These are phyloP conservation scores for Drosophila murphyi DNA, from an alignment of 1,140 invertebrate genomes.

Conservation along the genomic window DNA sequence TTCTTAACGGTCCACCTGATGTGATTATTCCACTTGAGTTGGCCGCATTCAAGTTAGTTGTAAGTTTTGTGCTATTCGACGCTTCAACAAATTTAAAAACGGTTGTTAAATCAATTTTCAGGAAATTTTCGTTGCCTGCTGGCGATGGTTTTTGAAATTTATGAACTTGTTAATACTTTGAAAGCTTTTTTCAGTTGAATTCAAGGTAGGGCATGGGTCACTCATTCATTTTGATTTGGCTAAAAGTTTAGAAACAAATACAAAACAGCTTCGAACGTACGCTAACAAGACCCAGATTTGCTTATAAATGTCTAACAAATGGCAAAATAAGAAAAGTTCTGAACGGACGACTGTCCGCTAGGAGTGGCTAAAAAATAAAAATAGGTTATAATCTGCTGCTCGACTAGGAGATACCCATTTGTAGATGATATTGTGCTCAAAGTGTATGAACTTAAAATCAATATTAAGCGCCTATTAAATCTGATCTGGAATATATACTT, in stretches of 20 bases:
- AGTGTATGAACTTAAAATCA: background rate
- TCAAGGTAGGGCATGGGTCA: conserved; percentile 27
- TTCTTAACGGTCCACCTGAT: background rate
- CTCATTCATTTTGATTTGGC: conserved; percentile 71
- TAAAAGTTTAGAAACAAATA: conserved; percentile 58
- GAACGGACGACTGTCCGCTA: conserved; percentile 33
- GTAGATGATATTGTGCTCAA: background rate
- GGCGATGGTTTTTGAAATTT: conserved; percentile 25
- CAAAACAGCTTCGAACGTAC: conserved; percentile 45
- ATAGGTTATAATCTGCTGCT: background rate
- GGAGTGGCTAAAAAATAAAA: conserved; percentile 21
- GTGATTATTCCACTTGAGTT: conserved; percentile 27
- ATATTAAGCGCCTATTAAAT: background rate
- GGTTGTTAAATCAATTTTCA: conserved; percentile 41
- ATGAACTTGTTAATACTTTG: conserved; percentile 68
- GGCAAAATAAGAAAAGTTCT: conserved; percentile 63
- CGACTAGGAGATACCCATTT: background rate
- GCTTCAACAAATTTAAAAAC: conserved; percentile 30
- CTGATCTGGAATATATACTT: background rate
- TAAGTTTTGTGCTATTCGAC: conserved; percentile 7
- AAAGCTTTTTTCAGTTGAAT: conserved; percentile 66
- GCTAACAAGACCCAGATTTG: conserved; percentile 70
- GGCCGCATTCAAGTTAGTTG: conserved; percentile 6
- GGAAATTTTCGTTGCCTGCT: conserved; percentile 10
- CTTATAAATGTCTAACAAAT: conserved; percentile 80